Base-by-base conservation (phyloP, 2,113 vertebrate genomes). In the Zonotrichia leucophrys region DNA sequence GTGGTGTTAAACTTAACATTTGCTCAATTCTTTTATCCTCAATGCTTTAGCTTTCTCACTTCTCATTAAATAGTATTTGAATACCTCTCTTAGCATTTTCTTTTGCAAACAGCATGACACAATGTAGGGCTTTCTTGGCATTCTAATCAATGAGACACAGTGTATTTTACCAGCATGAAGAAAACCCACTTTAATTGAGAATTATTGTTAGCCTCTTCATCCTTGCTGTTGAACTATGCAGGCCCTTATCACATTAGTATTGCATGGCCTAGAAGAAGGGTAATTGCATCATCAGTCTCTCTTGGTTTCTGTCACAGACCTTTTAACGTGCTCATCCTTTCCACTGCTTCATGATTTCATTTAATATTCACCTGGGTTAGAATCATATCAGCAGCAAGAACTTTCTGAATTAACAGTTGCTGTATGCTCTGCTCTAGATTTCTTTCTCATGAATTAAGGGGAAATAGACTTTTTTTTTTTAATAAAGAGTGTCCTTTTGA, bases 241-340 rank as follows among this genome's bases (percentile, higher is more conserved):
- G 41, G 60, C 76, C 67, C 58, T 93, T 95, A 95, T 74, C 60
- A 28, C 37, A 81, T 87, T 96, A 76, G 60, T 35, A 63, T 70
- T 59, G 30, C 46, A 84, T 18, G 83, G 83, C 67, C 91, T 85
- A 77, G 70, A 93, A 62, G 47, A 79, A 96, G 50, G 58, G 47
- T 95, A 93, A 97, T 96, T 94, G 72, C 72, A 91, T 90, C 91
- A 84, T 83, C 78, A 88, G 78, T 96, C 83, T 96, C 70, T 80
- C 69, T 47, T 94, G 86, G 79, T 89, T 85, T 76, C 27, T 93
- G 80, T 89, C 74, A 90, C 88, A 83, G 59, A 21, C 83, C 66
- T 97, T 97, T 95, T 89, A 95, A 91, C 83, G 94, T 63, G 47
- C 78, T 96, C 70, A 46, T 93, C 83, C 66, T 96, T 96, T 92